Percentiles rank a stretch among this genome's conserved stretches.
Evolutionary conservation across 2,797 vertebrate species (phyloP).

Genomic region (Notolabrus celidotus): DNA sequence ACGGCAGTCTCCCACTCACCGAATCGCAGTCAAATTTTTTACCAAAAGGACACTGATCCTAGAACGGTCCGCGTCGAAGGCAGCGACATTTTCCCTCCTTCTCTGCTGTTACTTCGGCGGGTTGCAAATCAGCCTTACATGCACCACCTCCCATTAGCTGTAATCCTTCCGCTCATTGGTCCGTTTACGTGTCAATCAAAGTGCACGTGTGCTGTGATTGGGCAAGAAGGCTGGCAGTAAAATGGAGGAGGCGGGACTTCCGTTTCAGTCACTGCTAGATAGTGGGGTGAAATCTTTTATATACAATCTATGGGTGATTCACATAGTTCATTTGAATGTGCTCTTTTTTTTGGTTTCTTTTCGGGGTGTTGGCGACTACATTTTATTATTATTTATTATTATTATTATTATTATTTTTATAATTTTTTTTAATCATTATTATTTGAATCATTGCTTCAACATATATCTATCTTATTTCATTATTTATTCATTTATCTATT

Average conservation of each 20-base stretch:
- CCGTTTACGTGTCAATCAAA: slow-evolving; percentile 40
- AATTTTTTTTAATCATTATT: no score
- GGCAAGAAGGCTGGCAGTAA: neutral
- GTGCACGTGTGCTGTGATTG: slow-evolving; percentile 9
- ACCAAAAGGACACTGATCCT: slow-evolving; percentile 85
- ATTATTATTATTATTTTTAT: no score
- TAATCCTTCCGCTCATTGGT: slow-evolving; percentile 69
- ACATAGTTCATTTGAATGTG: no score
- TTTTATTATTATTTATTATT: no score
- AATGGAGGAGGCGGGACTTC: slow-evolving; percentile 59
- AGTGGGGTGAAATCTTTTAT: neutral
- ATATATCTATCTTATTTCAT: no score
- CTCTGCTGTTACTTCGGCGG: slow-evolving; percentile 77
- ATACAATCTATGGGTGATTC: no score
- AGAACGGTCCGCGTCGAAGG: slow-evolving; percentile 82
- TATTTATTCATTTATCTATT: no score
- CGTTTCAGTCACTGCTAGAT: neutral
- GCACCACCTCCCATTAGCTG: slow-evolving; percentile 39
- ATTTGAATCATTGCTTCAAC: no score
- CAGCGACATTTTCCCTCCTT: slow-evolving; percentile 83
- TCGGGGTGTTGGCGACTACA: no score
- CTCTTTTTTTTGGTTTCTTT: no score
- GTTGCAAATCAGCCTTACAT: slow-evolving; percentile 84
- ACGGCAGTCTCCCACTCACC: slow-evolving; percentile 83
- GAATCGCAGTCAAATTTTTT: slow-evolving; percentile 48